Evolutionary conservation across 2,888 invertebrate species (phyloP).

Genomic region (Ormyrus pomaceus): DNA sequence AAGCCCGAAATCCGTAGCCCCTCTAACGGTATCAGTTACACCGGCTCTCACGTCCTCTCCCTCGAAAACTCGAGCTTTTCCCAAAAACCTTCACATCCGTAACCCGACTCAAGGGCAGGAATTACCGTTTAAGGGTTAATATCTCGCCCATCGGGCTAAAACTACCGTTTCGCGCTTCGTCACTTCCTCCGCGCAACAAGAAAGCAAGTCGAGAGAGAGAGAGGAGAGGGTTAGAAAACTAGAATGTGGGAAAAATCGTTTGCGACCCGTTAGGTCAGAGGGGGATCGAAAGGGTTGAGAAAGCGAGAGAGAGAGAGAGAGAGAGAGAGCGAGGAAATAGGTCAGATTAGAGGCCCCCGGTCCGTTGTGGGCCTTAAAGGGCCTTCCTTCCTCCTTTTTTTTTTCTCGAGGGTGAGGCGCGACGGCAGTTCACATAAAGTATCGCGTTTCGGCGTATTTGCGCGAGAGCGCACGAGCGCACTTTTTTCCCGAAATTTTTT

Average conservation of each 20-base stretch:
- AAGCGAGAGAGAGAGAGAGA: conserved; percentile 52
- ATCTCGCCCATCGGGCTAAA: conserved; percentile 28
- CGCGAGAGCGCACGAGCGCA: conserved; percentile 4
- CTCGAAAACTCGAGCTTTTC: conserved; percentile 32
- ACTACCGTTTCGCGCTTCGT: conserved; percentile 61
- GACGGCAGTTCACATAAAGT: conserved; percentile 31
- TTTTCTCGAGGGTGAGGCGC: conserved; percentile 33
- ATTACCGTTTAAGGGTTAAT: conserved; percentile 57
- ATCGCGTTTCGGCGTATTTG: conserved; percentile 51
- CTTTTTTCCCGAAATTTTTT: conserved; percentile 13
- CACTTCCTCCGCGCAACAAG: conserved; percentile 58
- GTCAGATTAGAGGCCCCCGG: conserved; percentile 66
- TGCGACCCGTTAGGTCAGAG: conserved; percentile 68
- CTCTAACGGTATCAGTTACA: conserved; percentile 44
- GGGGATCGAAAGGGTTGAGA: conserved; percentile 69
- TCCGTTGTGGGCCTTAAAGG: conserved; percentile 48
- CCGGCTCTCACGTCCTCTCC: conserved; percentile 10
- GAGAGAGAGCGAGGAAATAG: conserved; percentile 63
- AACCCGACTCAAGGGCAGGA: conserved; percentile 47
- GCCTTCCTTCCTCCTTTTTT: conserved; percentile 48
- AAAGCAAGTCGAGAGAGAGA: neutral
- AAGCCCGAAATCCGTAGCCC: conserved; percentile 14
- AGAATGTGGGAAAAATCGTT: conserved; percentile 73
- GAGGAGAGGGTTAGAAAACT: conserved; percentile 62
- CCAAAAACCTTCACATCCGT: conserved; percentile 12